phyloP scores from a whole-genome alignment of 2,113 vertebrate species.

The Hylia prasina region DNA sequence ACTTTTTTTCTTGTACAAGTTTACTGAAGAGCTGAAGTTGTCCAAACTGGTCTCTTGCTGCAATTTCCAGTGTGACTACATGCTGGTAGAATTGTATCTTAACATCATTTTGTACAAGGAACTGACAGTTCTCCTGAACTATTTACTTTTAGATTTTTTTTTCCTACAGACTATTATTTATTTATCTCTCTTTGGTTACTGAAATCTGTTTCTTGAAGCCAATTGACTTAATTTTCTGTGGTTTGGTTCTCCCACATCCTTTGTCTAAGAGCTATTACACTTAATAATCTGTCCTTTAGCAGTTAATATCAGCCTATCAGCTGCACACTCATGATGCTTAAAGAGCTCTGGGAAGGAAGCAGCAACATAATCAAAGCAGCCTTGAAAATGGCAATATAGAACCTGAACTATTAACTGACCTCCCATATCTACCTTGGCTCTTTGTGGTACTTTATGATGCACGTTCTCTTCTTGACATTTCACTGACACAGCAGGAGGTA shows the following conservation, averaged over 20 bases:
- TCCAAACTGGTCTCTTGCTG: not conserved
- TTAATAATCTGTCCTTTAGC: not conserved
- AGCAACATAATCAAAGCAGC: not conserved
- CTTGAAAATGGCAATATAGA: not conserved
- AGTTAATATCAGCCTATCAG: not conserved
- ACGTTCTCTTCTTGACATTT: constrained; percentile 46
- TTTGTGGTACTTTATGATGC: not conserved
- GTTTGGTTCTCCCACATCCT: not conserved
- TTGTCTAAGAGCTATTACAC: not conserved
- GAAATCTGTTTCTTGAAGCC: not conserved
- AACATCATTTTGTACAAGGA: not conserved
- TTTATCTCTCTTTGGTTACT: not conserved
- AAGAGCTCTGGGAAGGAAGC: not conserved
- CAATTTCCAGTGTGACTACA: not conserved
- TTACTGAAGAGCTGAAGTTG: not conserved
- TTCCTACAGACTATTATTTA: not conserved
- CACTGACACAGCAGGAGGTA: constrained; percentile 23
- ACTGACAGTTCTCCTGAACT: not conserved
- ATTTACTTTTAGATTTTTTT: not conserved
- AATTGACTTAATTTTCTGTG: not conserved
- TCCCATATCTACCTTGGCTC: not conserved
- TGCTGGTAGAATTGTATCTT: not conserved
- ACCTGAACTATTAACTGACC: not conserved
- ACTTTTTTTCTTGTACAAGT: not conserved
- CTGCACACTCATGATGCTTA: not conserved